These are phyloP conservation scores for Melanotaenia nigrans DNA, from an alignment of 2,797 vertebrate genomes.

Conservation along the genomic window DNA sequence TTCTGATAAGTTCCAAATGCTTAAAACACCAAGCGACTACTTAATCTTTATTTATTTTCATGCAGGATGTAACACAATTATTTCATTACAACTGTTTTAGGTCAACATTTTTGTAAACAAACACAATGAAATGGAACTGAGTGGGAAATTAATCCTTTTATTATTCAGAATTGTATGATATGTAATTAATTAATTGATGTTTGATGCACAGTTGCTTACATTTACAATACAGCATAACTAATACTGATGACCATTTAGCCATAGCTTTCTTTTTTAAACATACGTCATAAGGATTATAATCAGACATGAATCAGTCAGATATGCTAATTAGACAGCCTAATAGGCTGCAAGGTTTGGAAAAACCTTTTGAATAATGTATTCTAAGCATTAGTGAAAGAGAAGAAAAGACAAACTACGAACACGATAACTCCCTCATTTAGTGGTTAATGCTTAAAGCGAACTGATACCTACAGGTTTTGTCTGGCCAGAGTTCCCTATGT, in stretches of 20 bases:
- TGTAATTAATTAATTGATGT: neutral
- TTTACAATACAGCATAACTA: neutral
- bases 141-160: neutral
- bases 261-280: neutral
- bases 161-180: neutral
- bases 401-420: too few species aligned
- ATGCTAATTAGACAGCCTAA: too few species aligned
- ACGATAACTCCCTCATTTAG: too few species aligned
- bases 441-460: too few species aligned
- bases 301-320: too few species aligned
- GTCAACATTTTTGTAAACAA: neutral
- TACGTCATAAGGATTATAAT: too few species aligned
- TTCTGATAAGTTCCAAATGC: neutral
- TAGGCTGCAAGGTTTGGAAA: too few species aligned
- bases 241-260: neutral
- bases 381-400: too few species aligned
- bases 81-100: neutral
- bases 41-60: neutral
- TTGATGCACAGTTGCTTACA: neutral
- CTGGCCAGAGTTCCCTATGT: too few species aligned
- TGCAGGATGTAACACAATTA: neutral
- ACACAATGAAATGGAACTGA: neutral
- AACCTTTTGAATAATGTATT: too few species aligned
- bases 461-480: too few species aligned
- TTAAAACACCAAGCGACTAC: neutral